Conservation (phyloP, 2,888 invertebrate species). For the Lordiphosa andalusiaca region DNA sequence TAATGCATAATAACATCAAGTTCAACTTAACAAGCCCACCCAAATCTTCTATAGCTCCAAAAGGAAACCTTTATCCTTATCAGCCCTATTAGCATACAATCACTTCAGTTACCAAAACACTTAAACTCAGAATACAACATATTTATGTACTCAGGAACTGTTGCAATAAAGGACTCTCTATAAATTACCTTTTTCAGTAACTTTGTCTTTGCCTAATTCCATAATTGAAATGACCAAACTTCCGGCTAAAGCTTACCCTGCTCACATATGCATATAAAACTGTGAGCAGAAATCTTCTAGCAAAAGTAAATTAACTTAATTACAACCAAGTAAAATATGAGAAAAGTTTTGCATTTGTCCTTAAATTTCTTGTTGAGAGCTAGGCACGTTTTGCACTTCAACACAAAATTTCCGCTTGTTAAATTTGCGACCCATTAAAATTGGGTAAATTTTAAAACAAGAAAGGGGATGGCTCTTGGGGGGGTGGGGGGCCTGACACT, state of each 20-base stretch:
- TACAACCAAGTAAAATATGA: constrained; percentile 10
- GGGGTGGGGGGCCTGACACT: too few species aligned
- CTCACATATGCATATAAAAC: constrained; percentile 18
- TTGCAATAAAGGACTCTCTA: constrained; percentile 16
- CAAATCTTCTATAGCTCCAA: too few species aligned
- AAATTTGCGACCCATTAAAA: constrained; percentile 59
- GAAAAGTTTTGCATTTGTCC: constrained; percentile 6
- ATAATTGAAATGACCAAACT: constrained; percentile 30
- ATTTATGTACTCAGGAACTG: not conserved
- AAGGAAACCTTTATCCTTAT: too few species aligned
- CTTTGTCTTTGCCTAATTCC: constrained; percentile 16
- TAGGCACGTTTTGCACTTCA: constrained; percentile 63
- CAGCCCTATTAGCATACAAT: not conserved
- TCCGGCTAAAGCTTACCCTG: constrained; percentile 12
- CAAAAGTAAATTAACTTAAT: constrained; percentile 13
- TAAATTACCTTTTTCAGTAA: constrained; percentile 24
- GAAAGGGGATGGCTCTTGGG: not conserved
- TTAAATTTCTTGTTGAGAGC: not conserved
- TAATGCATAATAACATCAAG: too few species aligned
- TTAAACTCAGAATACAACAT: not conserved
- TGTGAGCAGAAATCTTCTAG: constrained; percentile 7
- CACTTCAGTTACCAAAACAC: not conserved
- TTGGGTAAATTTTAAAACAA: constrained; percentile 54
- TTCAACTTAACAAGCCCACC: too few species aligned
- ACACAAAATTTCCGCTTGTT: constrained; percentile 60